Base-by-base conservation (phyloP, 2,113 vertebrate genomes). In the Coracopsis vasa region DNA sequence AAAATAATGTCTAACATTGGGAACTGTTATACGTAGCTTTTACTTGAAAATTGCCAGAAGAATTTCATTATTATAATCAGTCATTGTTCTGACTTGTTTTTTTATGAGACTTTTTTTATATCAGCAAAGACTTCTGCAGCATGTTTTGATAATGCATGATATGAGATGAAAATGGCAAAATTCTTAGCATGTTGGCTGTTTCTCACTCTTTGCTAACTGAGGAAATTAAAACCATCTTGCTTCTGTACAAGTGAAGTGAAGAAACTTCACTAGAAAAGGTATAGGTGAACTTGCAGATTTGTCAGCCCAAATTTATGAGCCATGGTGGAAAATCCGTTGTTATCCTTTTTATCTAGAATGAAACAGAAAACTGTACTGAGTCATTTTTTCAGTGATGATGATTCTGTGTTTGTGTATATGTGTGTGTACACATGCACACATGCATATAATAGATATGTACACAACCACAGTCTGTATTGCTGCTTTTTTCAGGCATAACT, bases 1-100 rank as follows among this genome's bases (percentile, higher is more conserved):
- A 91, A 94, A 95, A 29, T 96, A 95, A 91, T 89, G 70, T 95
- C 81, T 96, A 86, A 91, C 85, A 77, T 91, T 87, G 73, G 66
- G 86, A 96, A 70, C 53, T 72, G 35, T 75, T 95, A 51, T 80
- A 79, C 2, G 2, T 87, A 83, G 35, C 33, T 91, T 88, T 86
- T 86, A 80, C 70, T 53, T 88, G 60, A 79, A 95, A 90, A 67
- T 58, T 85, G 37, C 53, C 39, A 67, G 75, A 69, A 88, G 6
- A 83, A 65, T 85, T 92, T 75, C 16, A 2, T 73, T 39, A 81
- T 72, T 77, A 35, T 75, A 84, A 61, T 86, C 48, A 56, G 50
- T 60, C 16, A 70, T 67, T 81, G 16, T 80, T 94, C 67, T 86
- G 29, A 48, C 50, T 90, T 62, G 21, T 2, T 24, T 93, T 86